Percentiles rank a stretch among this genome's conserved stretches.
Evolutionary conservation across 2,888 invertebrate species (phyloP).

Genomic region (Vannuccia rotundouncinata): DNA sequence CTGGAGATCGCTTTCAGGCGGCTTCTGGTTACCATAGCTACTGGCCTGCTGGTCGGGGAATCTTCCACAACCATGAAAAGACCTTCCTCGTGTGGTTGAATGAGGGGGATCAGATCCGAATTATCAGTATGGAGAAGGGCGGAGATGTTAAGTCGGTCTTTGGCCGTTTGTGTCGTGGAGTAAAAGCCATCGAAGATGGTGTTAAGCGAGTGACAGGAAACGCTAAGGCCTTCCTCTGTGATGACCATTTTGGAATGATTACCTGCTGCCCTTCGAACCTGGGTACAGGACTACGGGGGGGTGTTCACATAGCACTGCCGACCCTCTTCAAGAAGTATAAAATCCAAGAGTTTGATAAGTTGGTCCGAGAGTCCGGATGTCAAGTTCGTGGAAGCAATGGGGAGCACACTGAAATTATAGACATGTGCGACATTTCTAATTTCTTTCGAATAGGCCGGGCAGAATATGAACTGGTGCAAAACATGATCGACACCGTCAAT

Average conservation of each 20-base stretch:
- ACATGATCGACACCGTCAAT: too few relatives aligned
- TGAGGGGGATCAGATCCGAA: conserved; percentile 79
- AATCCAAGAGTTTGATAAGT: conserved; percentile 69
- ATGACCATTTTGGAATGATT: conserved; percentile 72
- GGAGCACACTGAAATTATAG: conserved; percentile 66
- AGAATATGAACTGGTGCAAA: conserved; percentile 71
- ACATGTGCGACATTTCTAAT: conserved; percentile 73
- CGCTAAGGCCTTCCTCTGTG: conserved; percentile 63
- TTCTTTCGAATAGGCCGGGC: conserved; percentile 71
- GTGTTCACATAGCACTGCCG: conserved; percentile 84
- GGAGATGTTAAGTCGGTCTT: conserved; percentile 49
- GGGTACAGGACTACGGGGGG: conserved; percentile 85
- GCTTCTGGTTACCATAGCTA: conserved; percentile 84
- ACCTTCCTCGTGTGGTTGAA: conserved; percentile 84
- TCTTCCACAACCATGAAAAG: conserved; percentile 72
- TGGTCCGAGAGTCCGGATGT: conserved; percentile 73
- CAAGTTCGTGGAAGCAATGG: conserved; percentile 61
- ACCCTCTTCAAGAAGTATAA: conserved; percentile 68
- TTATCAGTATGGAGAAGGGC: conserved; percentile 67
- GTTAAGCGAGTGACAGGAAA: conserved; percentile 62
- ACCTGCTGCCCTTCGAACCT: conserved; percentile 77
- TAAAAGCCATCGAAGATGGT: conserved; percentile 64
- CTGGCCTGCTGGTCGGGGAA: conserved; percentile 87
- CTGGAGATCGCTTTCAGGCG: conserved; percentile 70
- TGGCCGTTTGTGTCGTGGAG: conserved; percentile 61